Evolutionary conservation across 2,888 invertebrate species (phyloP).

Genomic region (Cactoblastis cactorum): DNA sequence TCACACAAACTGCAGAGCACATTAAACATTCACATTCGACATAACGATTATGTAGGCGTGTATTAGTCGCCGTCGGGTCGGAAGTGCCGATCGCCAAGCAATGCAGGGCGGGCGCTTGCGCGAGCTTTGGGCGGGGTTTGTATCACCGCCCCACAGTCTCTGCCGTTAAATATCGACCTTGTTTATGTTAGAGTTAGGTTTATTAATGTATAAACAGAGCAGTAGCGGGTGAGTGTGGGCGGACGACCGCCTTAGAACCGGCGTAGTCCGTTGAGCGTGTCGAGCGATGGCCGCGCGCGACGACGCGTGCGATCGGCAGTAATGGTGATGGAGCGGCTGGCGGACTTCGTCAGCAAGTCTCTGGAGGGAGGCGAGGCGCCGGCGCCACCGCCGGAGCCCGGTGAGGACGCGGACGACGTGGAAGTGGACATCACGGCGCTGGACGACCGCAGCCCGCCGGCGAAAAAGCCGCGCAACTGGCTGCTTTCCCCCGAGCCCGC

Average conservation of each 20-base stretch:
- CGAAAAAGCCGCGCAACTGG: slow-evolving; percentile 69
- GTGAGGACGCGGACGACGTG: slow-evolving; percentile 58
- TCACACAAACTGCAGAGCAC: slow-evolving; percentile 46
- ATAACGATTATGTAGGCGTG: slow-evolving; percentile 78
- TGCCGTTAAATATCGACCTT: slow-evolving; percentile 26
- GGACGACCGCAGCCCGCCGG: slow-evolving; percentile 60
- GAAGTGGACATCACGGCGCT: slow-evolving; percentile 74
- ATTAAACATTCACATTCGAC: slow-evolving; percentile 70
- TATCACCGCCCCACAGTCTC: slow-evolving; percentile 43
- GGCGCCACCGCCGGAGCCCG: slow-evolving; percentile 69
- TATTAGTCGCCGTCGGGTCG: slow-evolving; percentile 52
- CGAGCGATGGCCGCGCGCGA: slow-evolving; percentile 63
- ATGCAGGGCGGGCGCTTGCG: slow-evolving; percentile 62
- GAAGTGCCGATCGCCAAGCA: slow-evolving; percentile 30
- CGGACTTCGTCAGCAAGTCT: slow-evolving; percentile 94
- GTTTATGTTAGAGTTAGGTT: slow-evolving; percentile 22
- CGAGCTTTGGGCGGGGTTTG: slow-evolving; percentile 56
- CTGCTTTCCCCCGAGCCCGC: slow-evolving; percentile 65
- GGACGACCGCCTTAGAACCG: slow-evolving; percentile 50
- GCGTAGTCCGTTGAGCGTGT: slow-evolving; percentile 57
- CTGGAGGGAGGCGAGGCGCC: slow-evolving; percentile 82
- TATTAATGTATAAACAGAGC: slow-evolving; percentile 19
- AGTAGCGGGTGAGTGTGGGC: slow-evolving; percentile 46
- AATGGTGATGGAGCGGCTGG: slow-evolving; percentile 91
- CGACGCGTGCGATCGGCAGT: slow-evolving; percentile 63